Percentiles rank a stretch among this genome's conserved stretches.
These are phyloP conservation scores for Sphenodon punctatus DNA, from an alignment of 2,797 vertebrate species.

Conservation along the genomic window DNA sequence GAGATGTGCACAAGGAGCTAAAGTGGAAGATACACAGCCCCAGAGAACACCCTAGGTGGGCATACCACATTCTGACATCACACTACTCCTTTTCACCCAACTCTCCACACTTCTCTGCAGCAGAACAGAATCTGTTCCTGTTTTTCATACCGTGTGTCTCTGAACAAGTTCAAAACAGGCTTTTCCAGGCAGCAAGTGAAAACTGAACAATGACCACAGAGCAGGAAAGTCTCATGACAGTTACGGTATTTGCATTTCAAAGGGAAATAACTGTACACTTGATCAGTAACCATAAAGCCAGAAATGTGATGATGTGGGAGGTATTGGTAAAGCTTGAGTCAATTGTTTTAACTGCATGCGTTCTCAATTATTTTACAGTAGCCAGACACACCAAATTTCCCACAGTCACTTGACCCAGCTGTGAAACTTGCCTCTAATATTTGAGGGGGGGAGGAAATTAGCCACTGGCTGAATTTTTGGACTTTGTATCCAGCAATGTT, in stretches of 20 bases:
- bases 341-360: not conserved
- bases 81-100: not conserved
- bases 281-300: not conserved
- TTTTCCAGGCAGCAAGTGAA: not conserved
- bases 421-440: not conserved
- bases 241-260: not conserved
- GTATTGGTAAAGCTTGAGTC: not conserved
- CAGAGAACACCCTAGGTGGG: too few relatives aligned
- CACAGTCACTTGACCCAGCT: not conserved
- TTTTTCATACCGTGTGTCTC: not conserved
- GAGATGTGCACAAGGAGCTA: too few relatives aligned
- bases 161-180: not conserved
- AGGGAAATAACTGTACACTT: not conserved
- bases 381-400: not conserved
- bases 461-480: not conserved
- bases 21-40: too few relatives aligned
- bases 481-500: not conserved
- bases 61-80: too few relatives aligned
- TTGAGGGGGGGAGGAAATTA: not conserved
- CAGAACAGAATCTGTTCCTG: not conserved
- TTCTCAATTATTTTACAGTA: not conserved
- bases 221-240: not conserved
- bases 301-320: not conserved
- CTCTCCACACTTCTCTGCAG: fast-evolving
- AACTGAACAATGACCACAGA: fast-evolving